A percentile compares a stretch with the other conserved stretches of the same genome.
Conservation (phyloP, 2,888 invertebrate species). For the Mongoloraphidia duomilia region DNA sequence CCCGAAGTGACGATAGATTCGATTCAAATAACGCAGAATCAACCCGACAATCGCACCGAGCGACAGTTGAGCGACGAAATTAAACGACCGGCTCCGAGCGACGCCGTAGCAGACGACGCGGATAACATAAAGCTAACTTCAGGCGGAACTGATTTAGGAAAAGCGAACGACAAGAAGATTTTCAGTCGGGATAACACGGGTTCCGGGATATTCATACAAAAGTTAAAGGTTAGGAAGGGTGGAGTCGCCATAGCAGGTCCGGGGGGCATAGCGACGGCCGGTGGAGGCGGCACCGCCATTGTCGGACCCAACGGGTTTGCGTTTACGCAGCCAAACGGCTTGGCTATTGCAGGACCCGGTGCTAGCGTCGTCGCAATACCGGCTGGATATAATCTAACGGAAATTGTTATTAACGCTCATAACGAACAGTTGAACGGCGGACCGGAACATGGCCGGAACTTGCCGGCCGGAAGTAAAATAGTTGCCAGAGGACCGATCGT, state of each 20-base stretch:
- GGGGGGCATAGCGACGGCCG: constrained; percentile 68
- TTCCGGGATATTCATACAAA: constrained; percentile 53
- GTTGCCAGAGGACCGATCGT: constrained; percentile 62
- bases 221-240: constrained; percentile 53
- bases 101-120: constrained; percentile 14
- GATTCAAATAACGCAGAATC: constrained; percentile 9
- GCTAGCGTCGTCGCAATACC: constrained; percentile 55
- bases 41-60: constrained; percentile 10
- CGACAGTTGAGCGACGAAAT: constrained; percentile 17
- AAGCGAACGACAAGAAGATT: constrained; percentile 16
- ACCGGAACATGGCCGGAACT: constrained; percentile 23
- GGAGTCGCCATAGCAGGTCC: constrained; percentile 71
- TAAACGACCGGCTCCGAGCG: constrained; percentile 4
- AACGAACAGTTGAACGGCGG: constrained; percentile 23
- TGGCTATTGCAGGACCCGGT: constrained; percentile 62
- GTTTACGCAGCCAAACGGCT: constrained; percentile 57
- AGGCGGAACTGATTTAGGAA: constrained; percentile 18
- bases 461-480: constrained; percentile 49
- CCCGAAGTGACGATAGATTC: constrained; percentile 12
- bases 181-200: constrained; percentile 21
- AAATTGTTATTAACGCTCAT: constrained; percentile 28
- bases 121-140: constrained; percentile 16
- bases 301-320: constrained; percentile 67
- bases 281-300: constrained; percentile 64
- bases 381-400: constrained; percentile 41